Evolutionary conservation across 2,888 invertebrate genomes (phyloP), one percentile per base, ranked within the genome.

Genomic region (Acanthococcus lagerstroemiae): DNA sequence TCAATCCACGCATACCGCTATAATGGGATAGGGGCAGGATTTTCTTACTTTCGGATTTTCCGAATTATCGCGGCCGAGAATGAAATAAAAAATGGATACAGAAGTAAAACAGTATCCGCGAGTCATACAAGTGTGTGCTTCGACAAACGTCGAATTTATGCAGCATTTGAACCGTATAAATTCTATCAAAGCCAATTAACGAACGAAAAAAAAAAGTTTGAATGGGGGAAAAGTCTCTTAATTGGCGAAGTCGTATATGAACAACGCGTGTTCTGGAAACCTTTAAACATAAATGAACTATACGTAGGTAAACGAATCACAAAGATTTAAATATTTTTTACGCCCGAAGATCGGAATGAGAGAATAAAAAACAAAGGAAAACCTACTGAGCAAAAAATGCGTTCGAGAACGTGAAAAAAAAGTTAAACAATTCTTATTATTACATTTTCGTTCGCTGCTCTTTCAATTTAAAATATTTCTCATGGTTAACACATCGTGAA

Each of bases 101-200:
- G n/a, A n/a, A n/a, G n/a, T n/a, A n/a, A n/a, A n/a, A n/a, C n/a
- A n/a, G n/a, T n/a, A n/a, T n/a, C n/a, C n/a, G n/a, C n/a, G n/a
- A n/a, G n/a, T n/a, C n/a, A n/a, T n/a, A n/a, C n/a, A n/a, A n/a
- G n/a, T n/a, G n/a, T n/a, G n/a, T n/a, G n/a, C n/a, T n/a, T n/a
- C n/a, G n/a, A n/a, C n/a, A n/a, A n/a, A n/a, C 57, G 37, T 57
- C 25, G 25, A 57, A 57, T 57, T 57, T 57, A 57, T 57, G 45
- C 22, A 46, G 25, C 22, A 57, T 44, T 57, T 44, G 57, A 57
- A 57, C 24, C 57, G 57, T 57, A 25, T 45, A 45, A 57, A 57
- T 57, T 57, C 24, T 22, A 57, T 37, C 57, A 57, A 57, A 57
- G 57, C 57, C 57, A 57, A 57, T 57, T 57, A 57, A 57, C 57